Evolutionary conservation across 2,888 invertebrate species (phyloP).

Genomic region (Pseudococcus jackbeardsleyi): DNA sequence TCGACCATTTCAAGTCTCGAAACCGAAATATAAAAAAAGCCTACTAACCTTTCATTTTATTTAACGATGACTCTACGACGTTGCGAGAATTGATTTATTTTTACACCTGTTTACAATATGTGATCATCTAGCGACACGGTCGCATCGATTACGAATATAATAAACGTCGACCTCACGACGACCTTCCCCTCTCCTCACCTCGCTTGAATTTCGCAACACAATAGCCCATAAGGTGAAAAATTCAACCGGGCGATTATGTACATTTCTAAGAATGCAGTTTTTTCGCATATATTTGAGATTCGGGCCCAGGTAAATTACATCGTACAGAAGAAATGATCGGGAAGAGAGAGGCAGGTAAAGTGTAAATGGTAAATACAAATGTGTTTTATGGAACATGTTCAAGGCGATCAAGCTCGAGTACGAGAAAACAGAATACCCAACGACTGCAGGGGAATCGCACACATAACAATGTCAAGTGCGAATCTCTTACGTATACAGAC

Average conservation of each 20-base stretch:
- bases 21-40: background rate
- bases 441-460: background rate
- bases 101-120: conserved; percentile 12
- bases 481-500: conserved; percentile 30
- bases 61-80: background rate
- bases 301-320: background rate
- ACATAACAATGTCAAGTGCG: conserved; percentile 62
- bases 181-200: background rate
- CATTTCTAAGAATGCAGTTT: conserved; percentile 8
- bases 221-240: background rate
- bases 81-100: background rate
- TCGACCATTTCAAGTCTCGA: no score
- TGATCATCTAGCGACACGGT: background rate
- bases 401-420: conserved; percentile 52
- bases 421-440: background rate
- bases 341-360: background rate
- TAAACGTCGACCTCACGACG: background rate
- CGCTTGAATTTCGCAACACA: background rate
- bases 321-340: background rate
- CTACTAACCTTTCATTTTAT: no score
- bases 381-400: conserved; percentile 53
- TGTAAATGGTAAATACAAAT: conserved; percentile 10
- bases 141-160: background rate
- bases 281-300: background rate
- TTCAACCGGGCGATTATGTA: background rate